Evolutionary conservation across 2,113 vertebrate species (phyloP), one percentile per base, ranked within the genome.

Genomic region (Paramisgurnus dabryanus): DNA sequence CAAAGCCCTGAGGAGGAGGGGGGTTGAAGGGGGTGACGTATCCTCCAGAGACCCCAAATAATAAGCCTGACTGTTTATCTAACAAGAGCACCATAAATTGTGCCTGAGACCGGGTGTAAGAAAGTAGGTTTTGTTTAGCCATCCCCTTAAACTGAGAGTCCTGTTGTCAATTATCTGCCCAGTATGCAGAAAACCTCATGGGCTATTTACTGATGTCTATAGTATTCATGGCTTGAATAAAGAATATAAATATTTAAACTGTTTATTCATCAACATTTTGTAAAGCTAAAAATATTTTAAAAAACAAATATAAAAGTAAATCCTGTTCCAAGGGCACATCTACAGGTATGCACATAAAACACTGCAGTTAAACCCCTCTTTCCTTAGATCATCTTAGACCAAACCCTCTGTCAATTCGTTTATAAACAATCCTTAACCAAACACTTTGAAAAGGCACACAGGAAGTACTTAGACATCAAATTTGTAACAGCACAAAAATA

Each of bases 31-130:
- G 65, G 67, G 45, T 61, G 57, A 6, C 10, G 15, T 63, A 75
- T n/a, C 74, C 82, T 82, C 77, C 74, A n/a, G 39, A 57, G 79
- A 81, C 77, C 85, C 71, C 80, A 83, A 85, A 86, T 80, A 86
- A 84, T 78, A 85, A 78, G 80, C 61, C 60, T 65, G 72, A 83
- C 69, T 85, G 84, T 83, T 87, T 85, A 85, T 27, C 49, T 85
- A 77, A 79, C 80, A 72, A 53, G 34, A 10, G 64, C 76, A 55
- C 47, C 43, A 82, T 86, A 71, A 80, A 80, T 69, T 84, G 13
- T 70, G 11, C 18, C 40, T 68, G 27, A 58, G 55, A 58, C 58
- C 27, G n/a, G 45, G 80, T 76, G 58, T 71, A 71, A 41, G 53
- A 68, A 63, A 79, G 63, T 15, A 4, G 39, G 18, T 39, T 70